Evolutionary conservation across 2,888 invertebrate genomes (phyloP), one percentile per base, ranked within the genome.

Genomic region (Dasypolia templi): DNA sequence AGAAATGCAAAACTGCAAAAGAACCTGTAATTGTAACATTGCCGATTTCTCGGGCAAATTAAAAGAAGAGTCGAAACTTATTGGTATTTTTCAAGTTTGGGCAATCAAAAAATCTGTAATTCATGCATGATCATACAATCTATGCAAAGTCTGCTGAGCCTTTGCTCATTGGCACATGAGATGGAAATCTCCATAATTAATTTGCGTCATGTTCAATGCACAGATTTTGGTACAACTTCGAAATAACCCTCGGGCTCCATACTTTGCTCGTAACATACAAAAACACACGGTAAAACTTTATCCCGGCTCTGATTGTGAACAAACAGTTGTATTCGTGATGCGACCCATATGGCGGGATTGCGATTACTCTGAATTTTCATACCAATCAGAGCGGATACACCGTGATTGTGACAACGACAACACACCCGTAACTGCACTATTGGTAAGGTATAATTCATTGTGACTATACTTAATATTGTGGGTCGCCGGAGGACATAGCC

Each of bases 351-450:
- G 55, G 49, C n/a, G 46, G 69, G 59, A 77, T 72, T 77, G 66
- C 55, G 79, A 79, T 85, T 77, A 77, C 74, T 61, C 32, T 44
- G 72, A 77, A 75, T 85, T 83, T 79, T 74, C 72, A 55, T 46
- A 75, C 14, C 73, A 86, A 84, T 79, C 84, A 86, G 85, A 85
- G 67, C 85, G 84, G 32, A 72, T 49, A 71, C n/a, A 53, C 55
- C 58, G 49, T 56, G 66, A 74, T 68, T 74, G 44, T 46, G 44
- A 78, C 32, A 63, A 59, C 64, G 44, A 78, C 32, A 63, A 59
- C 64, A 59, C 22, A 44, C n/a, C 26, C 65, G 42, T 70, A 69
- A 75, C 51, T 65, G 53, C 42, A n/a, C 39, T 29, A 32, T 51
- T 51, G 7, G 29, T 22, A 29, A 49, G 4, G 17, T 55, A n/a